These are phyloP conservation scores for Anthopleura xanthogrammica DNA, from an alignment of 92 coral and sea anemone genomes.

Conservation along the genomic window DNA sequence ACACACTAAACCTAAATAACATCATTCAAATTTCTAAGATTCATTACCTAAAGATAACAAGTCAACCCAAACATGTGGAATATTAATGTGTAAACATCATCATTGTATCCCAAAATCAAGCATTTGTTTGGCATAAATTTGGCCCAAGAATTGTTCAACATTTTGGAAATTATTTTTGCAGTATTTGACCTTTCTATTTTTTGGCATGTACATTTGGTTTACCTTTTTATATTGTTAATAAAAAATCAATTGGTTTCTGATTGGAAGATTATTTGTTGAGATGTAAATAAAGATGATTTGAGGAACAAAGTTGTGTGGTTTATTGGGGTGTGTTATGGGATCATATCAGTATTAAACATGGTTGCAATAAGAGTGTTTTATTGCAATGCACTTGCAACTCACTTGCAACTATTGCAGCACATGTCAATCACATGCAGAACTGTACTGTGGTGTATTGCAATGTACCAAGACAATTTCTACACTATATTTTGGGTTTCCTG, in stretches of 20 bases:
- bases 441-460: too few relatives aligned
- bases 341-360: too few relatives aligned
- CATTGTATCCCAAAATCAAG: not conserved
- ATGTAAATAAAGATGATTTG: not conserved
- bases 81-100: not conserved
- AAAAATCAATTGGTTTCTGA: not conserved
- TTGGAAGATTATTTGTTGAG: not conserved
- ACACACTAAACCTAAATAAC: not conserved
- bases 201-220: not conserved
- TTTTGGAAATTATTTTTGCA: too few relatives aligned
- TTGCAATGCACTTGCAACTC: not conserved
- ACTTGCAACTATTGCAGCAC: too few relatives aligned
- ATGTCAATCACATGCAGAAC: too few relatives aligned
- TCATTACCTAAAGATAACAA: not conserved
- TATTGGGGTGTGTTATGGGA: not conserved
- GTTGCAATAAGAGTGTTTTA: too few relatives aligned
- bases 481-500: too few relatives aligned
- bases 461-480: too few relatives aligned
- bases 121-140: not conserved
- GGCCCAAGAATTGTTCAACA: not conserved
- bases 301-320: not conserved
- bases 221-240: too few relatives aligned
- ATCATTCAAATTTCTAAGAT: not conserved
- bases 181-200: not conserved
- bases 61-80: too few relatives aligned